Evolutionary conservation across 2,797 vertebrate genomes (phyloP), one percentile per base, ranked within the genome.

Genomic region (Arnoldichthys spilopterus): DNA sequence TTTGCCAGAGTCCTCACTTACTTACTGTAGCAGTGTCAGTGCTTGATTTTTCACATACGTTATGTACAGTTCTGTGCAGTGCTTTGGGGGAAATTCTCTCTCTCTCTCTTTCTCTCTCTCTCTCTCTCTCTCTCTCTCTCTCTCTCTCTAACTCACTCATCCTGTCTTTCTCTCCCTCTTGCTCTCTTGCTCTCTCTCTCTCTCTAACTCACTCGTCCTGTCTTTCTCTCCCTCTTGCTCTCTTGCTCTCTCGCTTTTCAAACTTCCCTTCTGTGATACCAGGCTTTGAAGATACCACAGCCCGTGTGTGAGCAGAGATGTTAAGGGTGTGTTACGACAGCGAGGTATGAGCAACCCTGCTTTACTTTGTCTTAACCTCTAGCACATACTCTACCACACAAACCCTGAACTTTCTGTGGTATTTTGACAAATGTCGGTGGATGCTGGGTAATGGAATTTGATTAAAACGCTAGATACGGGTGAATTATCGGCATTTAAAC

Each of bases 251-350:
- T 53, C 15, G 12, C 66, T 62, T 34, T 26, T 16, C 34, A 72
- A 78, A 53, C 58, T 30, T 71, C 34, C 58, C 26, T 62, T 79
- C 24, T 70, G 37, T 47, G 3, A 72, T 45, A 32, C 74, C 18
- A 8, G 20, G 47, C 47, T 49, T 77, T 58, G 40, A 40, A 59
- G 70, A 28, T 13, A 20, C 74, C 54, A 56, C 22, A 6, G 53
- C 59, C n/a, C 47, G 59, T 22, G 13, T 67, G 40, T 37, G 58
- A 66, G 30, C n/a, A 24, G 3, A 66, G 22, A 32, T 11, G 11
- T 34, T 77, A 49, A 72, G 28, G 69, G 20, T 28, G 40, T 43
- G 53, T 62, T 59, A 43, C 13, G 58, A 49, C 47, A 61, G 28
- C 1, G 8, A 61, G 68, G 3, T 61, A 59, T 13, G 43, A 49